phyloP scores from a whole-genome alignment of 2,888 invertebrate genomes.

The Drosophila anomelani region DNA sequence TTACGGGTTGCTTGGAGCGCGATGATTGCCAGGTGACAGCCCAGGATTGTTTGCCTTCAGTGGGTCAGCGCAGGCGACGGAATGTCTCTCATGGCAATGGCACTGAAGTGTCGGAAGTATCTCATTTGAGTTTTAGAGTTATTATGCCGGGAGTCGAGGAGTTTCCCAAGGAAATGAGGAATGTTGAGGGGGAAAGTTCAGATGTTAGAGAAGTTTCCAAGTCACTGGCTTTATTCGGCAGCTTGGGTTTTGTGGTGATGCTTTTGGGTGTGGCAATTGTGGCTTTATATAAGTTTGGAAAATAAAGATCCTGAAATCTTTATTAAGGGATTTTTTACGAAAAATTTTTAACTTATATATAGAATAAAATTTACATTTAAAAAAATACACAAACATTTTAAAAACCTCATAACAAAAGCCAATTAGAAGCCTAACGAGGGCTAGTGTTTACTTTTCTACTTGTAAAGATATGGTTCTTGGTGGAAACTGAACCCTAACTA shows the following conservation, averaged over 20 bases:
- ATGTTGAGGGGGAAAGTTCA: neutral
- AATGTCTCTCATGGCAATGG: constrained; percentile 30
- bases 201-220: constrained; percentile 21
- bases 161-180: neutral
- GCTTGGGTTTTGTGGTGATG: constrained; percentile 74
- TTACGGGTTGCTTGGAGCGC: constrained; percentile 86
- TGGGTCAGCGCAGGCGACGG: constrained; percentile 69
- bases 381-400: too few relatives aligned
- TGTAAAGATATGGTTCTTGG: neutral
- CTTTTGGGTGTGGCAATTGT: constrained; percentile 68
- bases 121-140: constrained; percentile 82
- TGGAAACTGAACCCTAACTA: neutral
- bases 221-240: constrained; percentile 61
- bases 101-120: constrained; percentile 80
- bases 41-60: constrained; percentile 71
- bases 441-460: neutral
- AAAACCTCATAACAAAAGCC: neutral
- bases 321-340: neutral
- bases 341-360: neutral
- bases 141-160: constrained; percentile 57
- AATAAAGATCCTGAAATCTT: constrained; percentile 21
- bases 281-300: constrained; percentile 65
- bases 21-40: constrained; percentile 85
- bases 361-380: neutral
- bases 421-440: neutral